These are phyloP conservation scores for Theristicus caerulescens DNA, from an alignment of 2,113 vertebrate species.

Conservation along the genomic window DNA sequence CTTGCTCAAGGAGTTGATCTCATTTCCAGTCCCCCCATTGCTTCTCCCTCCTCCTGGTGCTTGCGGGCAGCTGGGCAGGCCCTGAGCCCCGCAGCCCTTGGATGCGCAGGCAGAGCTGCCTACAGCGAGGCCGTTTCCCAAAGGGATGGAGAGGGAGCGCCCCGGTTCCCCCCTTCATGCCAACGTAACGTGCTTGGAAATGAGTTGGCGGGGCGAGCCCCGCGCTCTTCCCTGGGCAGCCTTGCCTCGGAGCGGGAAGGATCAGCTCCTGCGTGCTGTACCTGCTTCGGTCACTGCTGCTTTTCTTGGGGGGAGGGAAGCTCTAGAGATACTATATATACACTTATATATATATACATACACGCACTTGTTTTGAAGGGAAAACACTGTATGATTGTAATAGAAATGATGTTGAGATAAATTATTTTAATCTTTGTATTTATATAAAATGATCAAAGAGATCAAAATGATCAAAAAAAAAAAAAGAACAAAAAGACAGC, in stretches of 20 bases:
- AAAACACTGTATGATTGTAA: slow-evolving; percentile 53
- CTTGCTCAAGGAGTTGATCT: not conserved
- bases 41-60: not conserved
- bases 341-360: not conserved
- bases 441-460: slow-evolving; percentile 44
- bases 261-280: not conserved
- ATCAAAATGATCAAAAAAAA: not conserved
- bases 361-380: slow-evolving; percentile 32
- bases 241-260: not conserved
- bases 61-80: not conserved
- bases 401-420: slow-evolving; percentile 41
- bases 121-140: rapidly evolving
- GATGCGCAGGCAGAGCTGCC: not conserved
- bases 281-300: slow-evolving; percentile 50
- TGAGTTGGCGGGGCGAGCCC: not conserved
- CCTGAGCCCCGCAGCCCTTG: not conserved
- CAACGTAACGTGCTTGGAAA: not conserved
- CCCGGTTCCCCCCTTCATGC: not conserved
- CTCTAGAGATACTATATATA: slow-evolving; percentile 27
- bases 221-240: not conserved
- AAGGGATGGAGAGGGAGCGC: not conserved
- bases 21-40: not conserved
- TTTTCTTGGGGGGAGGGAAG: not conserved
- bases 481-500: not conserved
- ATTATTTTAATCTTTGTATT: slow-evolving; percentile 67